Evolutionary conservation across 2,113 vertebrate species (phyloP).

Genomic region (Dissostichus mawsoni): DNA sequence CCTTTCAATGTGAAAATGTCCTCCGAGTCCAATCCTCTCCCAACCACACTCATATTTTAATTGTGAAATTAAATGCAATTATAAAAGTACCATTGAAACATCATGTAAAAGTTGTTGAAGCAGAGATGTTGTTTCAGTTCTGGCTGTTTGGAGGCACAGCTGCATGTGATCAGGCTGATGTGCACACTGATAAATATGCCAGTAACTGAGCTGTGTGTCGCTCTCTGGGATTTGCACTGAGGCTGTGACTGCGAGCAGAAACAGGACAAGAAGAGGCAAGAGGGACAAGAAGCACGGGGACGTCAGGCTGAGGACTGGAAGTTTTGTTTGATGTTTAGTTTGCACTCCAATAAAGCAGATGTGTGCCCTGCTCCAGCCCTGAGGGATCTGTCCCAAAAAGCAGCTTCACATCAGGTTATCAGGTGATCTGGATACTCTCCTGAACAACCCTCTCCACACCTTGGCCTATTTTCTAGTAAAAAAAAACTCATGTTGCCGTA

Average conservation of each 20-base stretch:
- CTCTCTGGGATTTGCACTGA: slow-evolving; percentile 3
- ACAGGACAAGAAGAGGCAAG: slow-evolving; percentile 12
- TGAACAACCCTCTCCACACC: not conserved
- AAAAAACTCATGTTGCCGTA: too few species aligned
- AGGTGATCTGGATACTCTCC: not conserved
- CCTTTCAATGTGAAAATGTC: too few species aligned
- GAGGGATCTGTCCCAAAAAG: slow-evolving; percentile 22
- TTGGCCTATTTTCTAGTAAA: too few species aligned
- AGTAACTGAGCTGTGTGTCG: not conserved
- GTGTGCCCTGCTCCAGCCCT: not conserved
- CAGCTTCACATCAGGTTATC: not conserved
- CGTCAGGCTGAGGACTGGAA: slow-evolving; percentile 2
- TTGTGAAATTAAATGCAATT: not conserved
- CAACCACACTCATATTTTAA: too few species aligned
- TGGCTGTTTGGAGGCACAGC: slow-evolving; percentile 9
- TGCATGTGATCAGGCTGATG: slow-evolving; percentile 28
- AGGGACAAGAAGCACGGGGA: not conserved
- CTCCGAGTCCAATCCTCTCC: too few species aligned
- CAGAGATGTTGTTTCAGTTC: not conserved
- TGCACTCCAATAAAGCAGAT: slow-evolving; percentile 28
- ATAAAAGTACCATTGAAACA: too few species aligned
- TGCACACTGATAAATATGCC: slow-evolving; percentile 18
- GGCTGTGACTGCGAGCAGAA: slow-evolving; percentile 19
- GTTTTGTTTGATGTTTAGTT: slow-evolving; percentile 17
- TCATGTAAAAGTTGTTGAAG: not conserved